These are phyloP conservation scores for Anomalospiza imberbis DNA, from an alignment of 2,797 vertebrate species.

Conservation along the genomic window DNA sequence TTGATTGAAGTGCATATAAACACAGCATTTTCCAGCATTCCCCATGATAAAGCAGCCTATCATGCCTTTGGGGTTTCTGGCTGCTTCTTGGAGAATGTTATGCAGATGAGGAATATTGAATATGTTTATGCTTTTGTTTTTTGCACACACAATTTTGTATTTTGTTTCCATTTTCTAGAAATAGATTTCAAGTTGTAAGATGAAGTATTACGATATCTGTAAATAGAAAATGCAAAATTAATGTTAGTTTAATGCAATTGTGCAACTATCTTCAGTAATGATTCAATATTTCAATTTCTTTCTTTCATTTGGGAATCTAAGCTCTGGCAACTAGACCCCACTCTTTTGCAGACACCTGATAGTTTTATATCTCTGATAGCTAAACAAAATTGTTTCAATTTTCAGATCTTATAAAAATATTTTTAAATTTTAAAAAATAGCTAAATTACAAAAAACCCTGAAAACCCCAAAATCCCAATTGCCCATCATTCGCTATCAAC, in stretches of 20 bases:
- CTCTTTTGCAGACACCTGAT: background rate
- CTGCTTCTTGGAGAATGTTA: background rate
- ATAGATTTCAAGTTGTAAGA: background rate
- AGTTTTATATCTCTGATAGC: background rate
- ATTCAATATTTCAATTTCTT: background rate
- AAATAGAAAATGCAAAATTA: background rate
- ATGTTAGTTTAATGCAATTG: background rate
- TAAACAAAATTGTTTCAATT: background rate
- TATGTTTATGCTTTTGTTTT: background rate
- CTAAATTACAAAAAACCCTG: rapidly evolving
- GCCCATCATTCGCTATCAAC: rapidly evolving
- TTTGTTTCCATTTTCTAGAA: background rate
- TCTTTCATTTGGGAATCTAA: background rate
- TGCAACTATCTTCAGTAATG: background rate
- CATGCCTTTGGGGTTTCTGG: background rate
- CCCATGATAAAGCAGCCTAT: background rate
- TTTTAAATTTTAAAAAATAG: background rate
- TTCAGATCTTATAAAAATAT: background rate
- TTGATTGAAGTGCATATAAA: background rate
- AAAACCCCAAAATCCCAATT: background rate
- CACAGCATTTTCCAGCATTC: background rate
- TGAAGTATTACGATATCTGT: background rate
- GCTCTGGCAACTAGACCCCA: background rate
- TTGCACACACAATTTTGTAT: background rate
- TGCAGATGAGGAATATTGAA: background rate